These are phyloP conservation scores for Hydrophis major DNA, from an alignment of 2,797 vertebrate genomes.

Conservation along the genomic window DNA sequence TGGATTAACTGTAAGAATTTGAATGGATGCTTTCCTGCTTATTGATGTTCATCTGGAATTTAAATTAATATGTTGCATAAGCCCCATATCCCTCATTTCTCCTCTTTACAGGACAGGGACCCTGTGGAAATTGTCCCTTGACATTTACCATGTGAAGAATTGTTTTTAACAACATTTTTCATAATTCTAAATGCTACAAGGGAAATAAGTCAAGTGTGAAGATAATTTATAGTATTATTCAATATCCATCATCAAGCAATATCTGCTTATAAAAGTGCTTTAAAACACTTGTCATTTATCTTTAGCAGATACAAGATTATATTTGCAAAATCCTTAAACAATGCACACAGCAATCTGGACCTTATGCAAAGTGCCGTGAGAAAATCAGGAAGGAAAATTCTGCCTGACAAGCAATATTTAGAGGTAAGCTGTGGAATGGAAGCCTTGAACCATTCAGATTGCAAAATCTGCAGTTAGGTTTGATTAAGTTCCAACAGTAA, in stretches of 20 bases:
- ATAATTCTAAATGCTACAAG: background rate
- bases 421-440: constrained; percentile 31
- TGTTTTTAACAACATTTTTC: background rate
- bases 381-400: constrained; percentile 24
- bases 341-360: background rate
- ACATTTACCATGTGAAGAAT: background rate
- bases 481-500: constrained; percentile 53
- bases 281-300: constrained; percentile 22
- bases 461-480: constrained; percentile 52
- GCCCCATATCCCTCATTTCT: background rate
- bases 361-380: background rate
- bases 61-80: background rate
- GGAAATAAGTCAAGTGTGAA: background rate
- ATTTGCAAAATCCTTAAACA: constrained; percentile 39
- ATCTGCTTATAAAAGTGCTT: constrained; percentile 14
- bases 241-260: background rate
- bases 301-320: constrained; percentile 25
- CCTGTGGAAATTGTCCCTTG: background rate
- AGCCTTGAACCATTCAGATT: constrained; percentile 28
- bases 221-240: background rate
- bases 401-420: constrained; percentile 19
- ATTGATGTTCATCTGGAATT: background rate
- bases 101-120: background rate
- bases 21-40: background rate
- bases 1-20: background rate